Evolutionary conservation across 1,140 invertebrate genomes (phyloP).

Genomic region (Pogonomyrmex californicus): DNA sequence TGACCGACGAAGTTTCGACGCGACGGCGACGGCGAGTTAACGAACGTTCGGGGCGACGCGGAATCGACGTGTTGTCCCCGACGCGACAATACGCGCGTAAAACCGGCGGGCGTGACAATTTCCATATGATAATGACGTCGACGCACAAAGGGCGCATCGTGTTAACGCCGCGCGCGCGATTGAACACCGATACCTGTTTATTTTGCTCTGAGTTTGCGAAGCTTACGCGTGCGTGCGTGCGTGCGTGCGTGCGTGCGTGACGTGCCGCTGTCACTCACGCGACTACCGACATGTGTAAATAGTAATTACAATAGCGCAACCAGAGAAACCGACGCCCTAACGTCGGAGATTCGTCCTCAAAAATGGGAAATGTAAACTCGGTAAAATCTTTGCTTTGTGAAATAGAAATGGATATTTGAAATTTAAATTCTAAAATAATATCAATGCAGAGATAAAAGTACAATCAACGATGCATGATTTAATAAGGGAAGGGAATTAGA

Average conservation of each 20-base stretch:
- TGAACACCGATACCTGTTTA: conserved; percentile 26
- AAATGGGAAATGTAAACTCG: conserved; percentile 1
- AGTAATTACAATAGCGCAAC: conserved; percentile 37
- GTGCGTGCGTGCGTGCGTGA: conserved; percentile 9
- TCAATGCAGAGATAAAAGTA: background rate
- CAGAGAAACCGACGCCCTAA: background rate
- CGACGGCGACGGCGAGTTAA: conserved; percentile 12
- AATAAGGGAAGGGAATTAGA: too few relatives aligned
- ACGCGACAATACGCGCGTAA: background rate
- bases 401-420: background rate
- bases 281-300: conserved; percentile 28
- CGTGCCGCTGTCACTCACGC: conserved; percentile 21
- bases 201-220: conserved; percentile 10
- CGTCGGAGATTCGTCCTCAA: conserved; percentile 4
- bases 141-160: conserved; percentile 24
- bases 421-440: background rate
- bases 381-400: background rate
- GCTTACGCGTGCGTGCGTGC: conserved; percentile 9
- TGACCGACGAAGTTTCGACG: conserved; percentile 18
- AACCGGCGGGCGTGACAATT: conserved; percentile 33
- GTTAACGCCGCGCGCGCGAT: conserved; percentile 21
- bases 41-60: background rate
- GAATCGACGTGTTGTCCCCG: background rate
- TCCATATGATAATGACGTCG: conserved; percentile 50
- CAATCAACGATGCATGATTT: too few relatives aligned